phyloP scores from a whole-genome alignment of 2,888 invertebrate genomes.

The Trissonchulus latispiculum region DNA sequence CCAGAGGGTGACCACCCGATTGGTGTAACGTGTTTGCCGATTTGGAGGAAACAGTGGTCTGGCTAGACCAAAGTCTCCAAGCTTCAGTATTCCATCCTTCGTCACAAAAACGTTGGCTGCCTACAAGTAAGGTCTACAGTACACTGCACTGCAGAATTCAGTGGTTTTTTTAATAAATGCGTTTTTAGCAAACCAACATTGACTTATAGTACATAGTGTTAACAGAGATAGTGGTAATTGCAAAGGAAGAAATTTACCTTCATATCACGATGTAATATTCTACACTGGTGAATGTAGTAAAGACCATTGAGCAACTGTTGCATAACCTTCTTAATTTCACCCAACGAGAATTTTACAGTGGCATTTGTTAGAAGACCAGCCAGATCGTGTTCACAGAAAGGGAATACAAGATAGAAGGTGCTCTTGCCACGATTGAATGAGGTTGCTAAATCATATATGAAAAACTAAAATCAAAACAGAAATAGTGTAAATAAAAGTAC shows the following conservation, averaged over 20 bases:
- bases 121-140: too few species aligned
- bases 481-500: too few species aligned
- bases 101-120: slow-evolving; percentile 95
- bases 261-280: slow-evolving; percentile 81
- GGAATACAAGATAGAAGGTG: slow-evolving; percentile 89
- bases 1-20: slow-evolving; percentile 93
- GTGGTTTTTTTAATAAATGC: too few species aligned
- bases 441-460: too few species aligned
- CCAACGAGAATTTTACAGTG: slow-evolving; percentile 87
- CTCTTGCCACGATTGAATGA: slow-evolving; percentile 67
- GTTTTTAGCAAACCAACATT: too few species aligned
- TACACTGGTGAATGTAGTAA: slow-evolving; percentile 91
- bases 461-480: slow-evolving; percentile 55
- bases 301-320: slow-evolving; percentile 74
- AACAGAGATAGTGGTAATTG: too few species aligned
- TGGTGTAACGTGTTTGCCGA: slow-evolving; percentile 62
- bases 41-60: slow-evolving; percentile 89
- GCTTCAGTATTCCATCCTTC: slow-evolving; percentile 79
- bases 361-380: slow-evolving; percentile 88
- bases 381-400: slow-evolving; percentile 96
- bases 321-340: slow-evolving; percentile 93
- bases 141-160: too few species aligned
- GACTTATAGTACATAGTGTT: too few species aligned
- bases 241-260: too few species aligned
- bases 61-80: slow-evolving; percentile 95